Conservation (phyloP, 1,140 invertebrate genomes). For the Araneus ventricosus region DNA sequence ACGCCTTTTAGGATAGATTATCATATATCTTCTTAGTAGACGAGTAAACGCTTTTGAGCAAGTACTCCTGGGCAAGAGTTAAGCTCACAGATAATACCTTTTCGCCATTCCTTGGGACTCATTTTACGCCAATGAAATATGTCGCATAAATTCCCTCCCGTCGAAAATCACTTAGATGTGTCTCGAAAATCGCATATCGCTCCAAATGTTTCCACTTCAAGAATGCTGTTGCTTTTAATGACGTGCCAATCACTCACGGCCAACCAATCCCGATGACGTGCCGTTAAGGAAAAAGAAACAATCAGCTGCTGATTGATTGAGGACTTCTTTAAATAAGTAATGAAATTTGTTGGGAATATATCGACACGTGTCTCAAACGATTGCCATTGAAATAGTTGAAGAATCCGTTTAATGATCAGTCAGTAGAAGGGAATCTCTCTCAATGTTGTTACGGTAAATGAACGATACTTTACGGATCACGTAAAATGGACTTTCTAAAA, state of each 20-base stretch:
- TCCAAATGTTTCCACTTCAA: constrained; percentile 5
- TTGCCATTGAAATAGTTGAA: no score
- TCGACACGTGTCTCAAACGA: no score
- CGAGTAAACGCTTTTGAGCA: constrained; percentile 44
- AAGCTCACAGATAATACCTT: constrained; percentile 37
- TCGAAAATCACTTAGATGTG: constrained; percentile 25
- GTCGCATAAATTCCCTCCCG: constrained; percentile 27
- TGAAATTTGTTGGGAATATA: no score
- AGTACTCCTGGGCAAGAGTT: constrained; percentile 22
- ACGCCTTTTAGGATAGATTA: constrained; percentile 69
- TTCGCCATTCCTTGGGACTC: constrained; percentile 16
- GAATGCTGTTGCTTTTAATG: background rate
- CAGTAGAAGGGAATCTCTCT: no score
- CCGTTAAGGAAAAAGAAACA: no score
- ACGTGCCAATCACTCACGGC: constrained; percentile 1
- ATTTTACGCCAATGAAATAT: constrained; percentile 27
- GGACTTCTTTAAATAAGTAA: no score
- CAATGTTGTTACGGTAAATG: no score
- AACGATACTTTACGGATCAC: no score
- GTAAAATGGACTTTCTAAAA: no score
- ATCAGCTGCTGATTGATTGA: no score
- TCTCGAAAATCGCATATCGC: constrained; percentile 21
- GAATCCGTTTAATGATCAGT: no score
- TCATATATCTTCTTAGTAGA: constrained; percentile 62
- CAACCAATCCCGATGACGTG: background rate